Percentiles rank a stretch among this genome's conserved stretches.
phyloP scores from a whole-genome alignment of 2,113 vertebrate genomes.

The Calidris pygmaea region DNA sequence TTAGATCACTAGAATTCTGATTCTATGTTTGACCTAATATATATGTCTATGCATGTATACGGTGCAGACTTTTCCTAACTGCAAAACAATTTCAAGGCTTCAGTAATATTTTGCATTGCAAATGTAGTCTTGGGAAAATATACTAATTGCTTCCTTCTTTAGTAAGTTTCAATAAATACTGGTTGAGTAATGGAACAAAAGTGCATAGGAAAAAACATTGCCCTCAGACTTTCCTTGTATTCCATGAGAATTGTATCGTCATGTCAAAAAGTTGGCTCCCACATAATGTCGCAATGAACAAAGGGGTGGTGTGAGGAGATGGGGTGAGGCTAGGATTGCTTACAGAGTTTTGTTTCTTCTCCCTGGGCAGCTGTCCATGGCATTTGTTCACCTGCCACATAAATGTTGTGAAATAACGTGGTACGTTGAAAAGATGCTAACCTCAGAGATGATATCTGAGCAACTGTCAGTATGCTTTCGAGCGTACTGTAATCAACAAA shows the following conservation, averaged over 20 bases:
- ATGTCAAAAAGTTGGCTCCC: neutral
- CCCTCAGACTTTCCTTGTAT: neutral
- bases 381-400: neutral
- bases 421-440: neutral
- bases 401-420: neutral
- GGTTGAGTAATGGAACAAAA: neutral
- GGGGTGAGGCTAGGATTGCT: neutral
- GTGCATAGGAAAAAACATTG: neutral
- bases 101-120: neutral
- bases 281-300: neutral
- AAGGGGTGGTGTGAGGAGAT: neutral
- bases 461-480: neutral
- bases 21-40: neutral
- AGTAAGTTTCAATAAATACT: neutral
- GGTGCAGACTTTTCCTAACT: neutral
- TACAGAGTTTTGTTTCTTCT: neutral
- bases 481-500: neutral
- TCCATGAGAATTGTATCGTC: neutral
- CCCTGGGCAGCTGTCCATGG: neutral
- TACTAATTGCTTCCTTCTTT: neutral
- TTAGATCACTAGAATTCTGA: neutral
- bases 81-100: neutral
- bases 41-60: no score
- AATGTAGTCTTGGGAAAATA: neutral
- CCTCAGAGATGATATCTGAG: slow-evolving; percentile 24